phyloP scores from a whole-genome alignment of 2,888 invertebrate genomes.

The Catocala fraxini region DNA sequence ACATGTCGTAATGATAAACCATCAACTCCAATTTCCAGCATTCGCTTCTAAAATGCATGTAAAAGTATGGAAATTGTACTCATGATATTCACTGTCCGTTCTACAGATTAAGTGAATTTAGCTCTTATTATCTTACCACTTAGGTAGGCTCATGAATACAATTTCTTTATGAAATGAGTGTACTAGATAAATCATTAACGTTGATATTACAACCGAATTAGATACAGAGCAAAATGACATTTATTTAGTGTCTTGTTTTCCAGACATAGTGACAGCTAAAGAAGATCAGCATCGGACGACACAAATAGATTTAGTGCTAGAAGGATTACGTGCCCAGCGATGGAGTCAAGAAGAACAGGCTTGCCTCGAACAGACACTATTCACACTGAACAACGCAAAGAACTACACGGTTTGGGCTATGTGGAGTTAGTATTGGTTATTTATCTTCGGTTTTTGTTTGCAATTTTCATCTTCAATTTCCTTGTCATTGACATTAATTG shows the following conservation, averaged over 20 bases:
- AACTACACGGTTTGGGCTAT: no score
- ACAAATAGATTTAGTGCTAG: no score
- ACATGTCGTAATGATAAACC: conserved; percentile 10
- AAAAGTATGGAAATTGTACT: conserved; percentile 12
- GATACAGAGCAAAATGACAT: conserved; percentile 3
- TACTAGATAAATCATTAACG: conserved; percentile 10
- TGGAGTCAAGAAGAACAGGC: no score
- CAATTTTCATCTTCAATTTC: no score
- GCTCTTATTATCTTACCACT: background rate
- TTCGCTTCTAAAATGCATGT: conserved; percentile 17
- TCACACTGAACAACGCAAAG: no score
- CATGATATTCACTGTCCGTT: conserved; percentile 10
- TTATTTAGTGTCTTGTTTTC: background rate
- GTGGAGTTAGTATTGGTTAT: no score
- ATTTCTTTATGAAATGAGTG: conserved; percentile 23
- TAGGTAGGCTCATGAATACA: conserved; percentile 24
- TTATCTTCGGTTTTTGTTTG: no score
- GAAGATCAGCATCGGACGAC: no score
- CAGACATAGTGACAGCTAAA: no score
- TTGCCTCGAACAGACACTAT: no score
- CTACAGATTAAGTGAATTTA: conserved; percentile 2
- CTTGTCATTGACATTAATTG: no score
- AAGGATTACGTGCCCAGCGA: no score
- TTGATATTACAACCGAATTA: conserved; percentile 18
- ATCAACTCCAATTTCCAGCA: conserved; percentile 35